A percentile compares a stretch with the other conserved stretches of the same genome.
Evolutionary conservation across 2,888 invertebrate species (phyloP).

Genomic region (Caenorhabditis zanzibari): DNA sequence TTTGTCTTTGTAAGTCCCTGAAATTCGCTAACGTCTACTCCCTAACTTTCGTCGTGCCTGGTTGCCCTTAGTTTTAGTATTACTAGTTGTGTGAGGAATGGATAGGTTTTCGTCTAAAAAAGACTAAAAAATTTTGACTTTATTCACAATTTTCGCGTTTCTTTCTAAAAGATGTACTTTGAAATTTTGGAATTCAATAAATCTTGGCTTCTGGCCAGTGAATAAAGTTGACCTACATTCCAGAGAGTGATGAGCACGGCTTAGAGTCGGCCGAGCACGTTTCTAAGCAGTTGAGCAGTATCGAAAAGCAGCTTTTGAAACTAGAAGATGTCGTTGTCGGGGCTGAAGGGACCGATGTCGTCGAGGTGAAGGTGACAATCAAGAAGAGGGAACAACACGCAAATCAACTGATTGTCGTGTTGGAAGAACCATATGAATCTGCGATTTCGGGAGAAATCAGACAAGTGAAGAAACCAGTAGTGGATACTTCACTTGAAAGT

Average conservation of each 20-base stretch:
- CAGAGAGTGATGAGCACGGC: conserved; percentile 59
- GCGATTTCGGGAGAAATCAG: conserved; percentile 23
- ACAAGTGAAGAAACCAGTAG: conserved; percentile 32
- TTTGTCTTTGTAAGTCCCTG: conserved; percentile 61
- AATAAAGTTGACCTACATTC: conserved; percentile 57
- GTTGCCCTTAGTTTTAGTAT: conserved; percentile 54
- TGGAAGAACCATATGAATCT: conserved; percentile 59
- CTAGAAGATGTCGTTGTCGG: conserved; percentile 52
- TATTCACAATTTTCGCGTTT: conserved; percentile 56
- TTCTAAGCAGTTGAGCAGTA: conserved; percentile 64
- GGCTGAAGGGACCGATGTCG: conserved; percentile 42
- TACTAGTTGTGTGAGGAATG: conserved; percentile 59
- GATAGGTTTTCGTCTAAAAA: conserved; percentile 57
- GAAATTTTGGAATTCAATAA: conserved; percentile 25
- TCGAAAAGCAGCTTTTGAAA: conserved; percentile 58
- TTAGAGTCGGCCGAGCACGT: conserved; percentile 52
- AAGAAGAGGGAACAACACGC: conserved; percentile 59
- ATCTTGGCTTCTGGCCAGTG: conserved; percentile 45
- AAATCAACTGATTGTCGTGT: conserved; percentile 66
- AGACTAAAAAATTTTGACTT: conserved; percentile 56
- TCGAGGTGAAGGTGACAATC: conserved; percentile 55
- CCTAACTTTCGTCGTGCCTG: conserved; percentile 57
- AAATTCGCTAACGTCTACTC: conserved; percentile 28
- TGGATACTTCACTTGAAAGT: conserved; percentile 48
- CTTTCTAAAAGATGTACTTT: conserved; percentile 47